Base-by-base conservation (phyloP, 2,888 invertebrate genomes). In the Tholera decimalis region DNA sequence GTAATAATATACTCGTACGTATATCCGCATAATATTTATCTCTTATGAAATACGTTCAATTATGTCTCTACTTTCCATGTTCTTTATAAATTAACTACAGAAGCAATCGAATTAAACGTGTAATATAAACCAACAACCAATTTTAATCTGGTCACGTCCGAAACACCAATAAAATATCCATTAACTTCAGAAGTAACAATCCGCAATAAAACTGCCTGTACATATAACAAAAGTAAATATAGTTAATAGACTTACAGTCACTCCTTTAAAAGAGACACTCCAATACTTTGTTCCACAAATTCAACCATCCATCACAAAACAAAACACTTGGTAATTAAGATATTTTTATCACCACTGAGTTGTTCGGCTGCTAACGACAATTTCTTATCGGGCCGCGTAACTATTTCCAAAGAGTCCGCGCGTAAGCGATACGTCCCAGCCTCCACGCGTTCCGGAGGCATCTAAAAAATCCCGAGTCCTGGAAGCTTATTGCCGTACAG, bases 381-480 rank as follows among this genome's bases (percentile, higher is more conserved):
- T 77, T 75, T 59, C 50, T 63, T 47, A 64, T 82, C 74, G 73
- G 82, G 78, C 66, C 89, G 83, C 90, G 91, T 87, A 90, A 90
- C 86, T 83, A 88, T 83, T 82, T 87, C 77, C 71, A 71, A 74
- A 77, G 71, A 76, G 68, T 67, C 69, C 74, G 79, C 70, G 77
- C 70, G 66, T 69, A 63, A 81, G 78, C 82, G 85, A 85, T 83
- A 91, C 94, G 95, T 92, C 92, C 85, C 92, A 86, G 87, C 90
- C 75, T 89, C 89, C 83, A 78, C 87, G 80, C 91, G 91, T 84
- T 84, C 88, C 84, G 87, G 88, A 88, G 87, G 91, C 93, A 93
- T 95, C 95, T 95, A 92, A 94, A 94, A 94, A 93, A 92, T 90
- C 87, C 83, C 84, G 88, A 91, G 86, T 94, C 93, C 94, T 93